Base-by-base conservation (phyloP, 2,113 vertebrate genomes). In the Plectropomus leopardus region DNA sequence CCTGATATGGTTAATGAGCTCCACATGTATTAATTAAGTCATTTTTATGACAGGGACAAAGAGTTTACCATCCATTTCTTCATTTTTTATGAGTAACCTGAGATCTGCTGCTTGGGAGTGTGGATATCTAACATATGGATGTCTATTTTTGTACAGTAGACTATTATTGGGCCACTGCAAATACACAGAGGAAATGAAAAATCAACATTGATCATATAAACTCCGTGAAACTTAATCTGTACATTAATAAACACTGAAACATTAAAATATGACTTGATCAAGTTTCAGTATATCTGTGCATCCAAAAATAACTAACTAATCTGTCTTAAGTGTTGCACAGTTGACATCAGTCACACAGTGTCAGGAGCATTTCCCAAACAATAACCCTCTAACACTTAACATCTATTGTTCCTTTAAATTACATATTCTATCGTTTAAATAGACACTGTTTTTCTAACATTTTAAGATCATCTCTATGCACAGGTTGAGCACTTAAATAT, bases 141-240 rank as follows among this genome's bases (percentile, higher is more conserved):
- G 40, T 69, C 50, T 78, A 34, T 73, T 73, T 78, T 45, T 63
- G 47, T 34, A 13, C 16, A 50, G 8, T 24, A n/a, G n/a, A n/a
- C n/a, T n/a, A 63, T 36, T n/a, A 32, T 30, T 30, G 53, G 30
- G 8, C 42, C 55, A 19, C 4, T 8, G 0, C 11, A 1, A 23
- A 55, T 30, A 14, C 19, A 28, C 40, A 17, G 32, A 78, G 63
- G 63, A 75, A 80, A 84, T 76, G 47, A 72, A 76, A 80, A 71
- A 75, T 71, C 77, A 66, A 67, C 72, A 72, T 9, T n/a, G 53
- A 71, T 80, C 66, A 15, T 11, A 61, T 71, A 71, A 50, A 55
- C 30, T 5, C 24, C 34, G 34, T 53, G 61, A 57, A 65, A 71
- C 4, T 0, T 32, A 9, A 68, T n/a, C n/a, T n/a, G n/a, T 21